A percentile compares a stretch with the other conserved stretches of the same genome.
phyloP scores from a whole-genome alignment of 2,888 invertebrate species.

The Amphipyra berbera region DNA sequence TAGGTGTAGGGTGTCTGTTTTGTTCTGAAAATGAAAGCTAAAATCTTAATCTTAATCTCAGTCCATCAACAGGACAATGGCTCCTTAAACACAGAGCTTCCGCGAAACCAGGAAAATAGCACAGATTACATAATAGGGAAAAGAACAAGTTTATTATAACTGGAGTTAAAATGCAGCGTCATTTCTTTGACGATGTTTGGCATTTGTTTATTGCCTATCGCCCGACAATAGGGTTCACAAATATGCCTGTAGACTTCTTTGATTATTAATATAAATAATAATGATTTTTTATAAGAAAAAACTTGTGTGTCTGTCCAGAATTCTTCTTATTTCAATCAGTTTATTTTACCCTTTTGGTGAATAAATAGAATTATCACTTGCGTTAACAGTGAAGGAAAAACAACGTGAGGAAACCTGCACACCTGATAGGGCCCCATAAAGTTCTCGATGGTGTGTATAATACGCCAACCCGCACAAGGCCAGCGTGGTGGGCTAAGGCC shows the following conservation, averaged over 20 bases:
- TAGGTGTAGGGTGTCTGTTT: slow-evolving; percentile 8
- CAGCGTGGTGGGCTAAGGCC: no score
- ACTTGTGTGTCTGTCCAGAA: no score
- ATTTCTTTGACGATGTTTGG: slow-evolving; percentile 19
- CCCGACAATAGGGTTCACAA: slow-evolving; percentile 12
- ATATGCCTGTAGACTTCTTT: background rate
- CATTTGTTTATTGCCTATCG: slow-evolving; percentile 18
- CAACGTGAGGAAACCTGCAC: no score
- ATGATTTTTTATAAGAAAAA: no score
- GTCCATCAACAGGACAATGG: slow-evolving; percentile 28
- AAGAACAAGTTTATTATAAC: slow-evolving; percentile 22
- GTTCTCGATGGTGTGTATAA: no score
- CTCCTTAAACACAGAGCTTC: slow-evolving; percentile 24
- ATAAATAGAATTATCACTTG: no score
- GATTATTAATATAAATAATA: no score
- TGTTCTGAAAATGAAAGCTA: slow-evolving; percentile 19
- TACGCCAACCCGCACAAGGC: no score
- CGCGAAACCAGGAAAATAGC: slow-evolving; percentile 18
- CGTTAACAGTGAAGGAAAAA: no score
- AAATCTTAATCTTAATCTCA: slow-evolving; percentile 25
- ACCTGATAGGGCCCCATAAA: no score
- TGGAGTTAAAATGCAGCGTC: slow-evolving; percentile 35
- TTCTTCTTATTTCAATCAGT: no score
- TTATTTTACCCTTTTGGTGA: no score
- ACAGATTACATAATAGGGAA: slow-evolving; percentile 16